Conservation (phyloP, 1,140 invertebrate genomes). For the Conus ventricosus region DNA sequence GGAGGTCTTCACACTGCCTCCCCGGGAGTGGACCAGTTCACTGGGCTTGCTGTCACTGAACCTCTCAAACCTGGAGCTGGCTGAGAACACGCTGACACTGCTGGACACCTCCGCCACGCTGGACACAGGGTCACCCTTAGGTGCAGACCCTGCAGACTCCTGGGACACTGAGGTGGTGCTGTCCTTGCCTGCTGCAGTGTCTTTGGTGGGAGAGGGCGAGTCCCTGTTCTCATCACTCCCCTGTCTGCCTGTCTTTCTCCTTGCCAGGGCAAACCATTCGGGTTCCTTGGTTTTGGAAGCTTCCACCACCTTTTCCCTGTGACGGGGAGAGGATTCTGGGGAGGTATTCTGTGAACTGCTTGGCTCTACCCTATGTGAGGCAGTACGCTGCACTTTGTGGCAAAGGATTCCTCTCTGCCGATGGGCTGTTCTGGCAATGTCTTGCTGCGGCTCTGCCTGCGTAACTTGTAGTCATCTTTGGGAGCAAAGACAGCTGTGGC, state of each 20-base stretch:
- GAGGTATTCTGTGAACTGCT: slow-evolving; percentile 21
- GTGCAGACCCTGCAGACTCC: background rate
- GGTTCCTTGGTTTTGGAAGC: slow-evolving; percentile 31
- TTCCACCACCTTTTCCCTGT: slow-evolving; percentile 1
- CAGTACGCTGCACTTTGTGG: slow-evolving; percentile 44
- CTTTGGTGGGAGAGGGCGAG: background rate
- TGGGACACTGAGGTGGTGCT: background rate
- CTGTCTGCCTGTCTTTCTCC: slow-evolving; percentile 38
- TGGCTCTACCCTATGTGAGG: slow-evolving; percentile 36
- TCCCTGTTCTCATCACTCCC: slow-evolving; percentile 27
- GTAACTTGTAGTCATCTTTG: slow-evolving; percentile 63
- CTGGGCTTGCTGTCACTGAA: slow-evolving; percentile 2
- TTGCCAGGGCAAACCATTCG: slow-evolving; percentile 45
- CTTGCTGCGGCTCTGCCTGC: slow-evolving; percentile 62
- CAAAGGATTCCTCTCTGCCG: slow-evolving; percentile 34
- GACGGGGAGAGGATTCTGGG: slow-evolving; percentile 17
- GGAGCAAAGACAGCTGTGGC: slow-evolving; percentile 42
- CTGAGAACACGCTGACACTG: slow-evolving; percentile 14
- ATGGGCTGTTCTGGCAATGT: slow-evolving; percentile 60
- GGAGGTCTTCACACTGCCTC: slow-evolving; percentile 38
- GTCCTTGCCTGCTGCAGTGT: background rate
- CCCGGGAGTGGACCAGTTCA: background rate
- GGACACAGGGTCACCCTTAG: slow-evolving; percentile 1
- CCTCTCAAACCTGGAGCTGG: background rate
- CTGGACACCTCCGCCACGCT: background rate